These are phyloP conservation scores for Drosophila subpulchrella DNA, from an alignment of 1,140 invertebrate species.

Conservation along the genomic window DNA sequence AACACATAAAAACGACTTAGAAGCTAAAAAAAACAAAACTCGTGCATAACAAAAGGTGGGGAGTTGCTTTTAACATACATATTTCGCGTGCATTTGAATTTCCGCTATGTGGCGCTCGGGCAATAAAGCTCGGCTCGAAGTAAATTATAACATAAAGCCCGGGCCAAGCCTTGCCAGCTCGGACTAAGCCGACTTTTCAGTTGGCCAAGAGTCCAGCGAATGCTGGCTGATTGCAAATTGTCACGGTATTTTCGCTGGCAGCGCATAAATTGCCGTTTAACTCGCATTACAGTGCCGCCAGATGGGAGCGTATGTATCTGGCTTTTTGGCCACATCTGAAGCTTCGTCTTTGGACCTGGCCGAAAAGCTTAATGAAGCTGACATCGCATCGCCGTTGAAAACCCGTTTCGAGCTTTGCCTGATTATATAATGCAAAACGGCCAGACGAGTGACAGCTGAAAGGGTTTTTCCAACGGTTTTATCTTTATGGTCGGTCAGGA, in stretches of 20 bases:
- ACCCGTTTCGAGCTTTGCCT: slow-evolving; percentile 43
- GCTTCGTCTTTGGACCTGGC: slow-evolving; percentile 24
- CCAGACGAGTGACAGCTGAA: slow-evolving; percentile 45
- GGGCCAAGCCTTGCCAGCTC: slow-evolving; percentile 2
- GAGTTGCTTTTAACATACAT: slow-evolving; percentile 50
- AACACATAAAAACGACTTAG: slow-evolving; percentile 41
- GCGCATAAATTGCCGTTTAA: slow-evolving; percentile 80
- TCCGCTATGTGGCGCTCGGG: slow-evolving; percentile 73
- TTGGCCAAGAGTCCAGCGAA: slow-evolving; percentile 24
- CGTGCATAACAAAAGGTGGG: slow-evolving; percentile 69
- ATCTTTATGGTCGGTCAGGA: slow-evolving; percentile 14
- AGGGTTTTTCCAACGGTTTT: slow-evolving; percentile 50
- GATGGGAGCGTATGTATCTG: slow-evolving; percentile 63
- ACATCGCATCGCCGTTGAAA: slow-evolving; percentile 26
- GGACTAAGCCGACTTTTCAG: slow-evolving; percentile 11
- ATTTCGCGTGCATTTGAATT: slow-evolving; percentile 81
- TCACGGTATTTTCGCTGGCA: slow-evolving; percentile 81
- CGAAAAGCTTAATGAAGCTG: slow-evolving; percentile 67
- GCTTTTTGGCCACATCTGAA: slow-evolving; percentile 27
- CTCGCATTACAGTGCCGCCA: slow-evolving; percentile 45
- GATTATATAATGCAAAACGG: slow-evolving; percentile 51
- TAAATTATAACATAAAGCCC: slow-evolving; percentile 79
- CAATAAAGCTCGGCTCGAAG: slow-evolving; percentile 72
- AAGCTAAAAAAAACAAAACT: slow-evolving; percentile 60
- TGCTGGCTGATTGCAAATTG: slow-evolving; percentile 78